A percentile compares a stretch with the other conserved stretches of the same genome.
Conservation (phyloP, 1,140 invertebrate genomes). For the Heliconius congener region DNA sequence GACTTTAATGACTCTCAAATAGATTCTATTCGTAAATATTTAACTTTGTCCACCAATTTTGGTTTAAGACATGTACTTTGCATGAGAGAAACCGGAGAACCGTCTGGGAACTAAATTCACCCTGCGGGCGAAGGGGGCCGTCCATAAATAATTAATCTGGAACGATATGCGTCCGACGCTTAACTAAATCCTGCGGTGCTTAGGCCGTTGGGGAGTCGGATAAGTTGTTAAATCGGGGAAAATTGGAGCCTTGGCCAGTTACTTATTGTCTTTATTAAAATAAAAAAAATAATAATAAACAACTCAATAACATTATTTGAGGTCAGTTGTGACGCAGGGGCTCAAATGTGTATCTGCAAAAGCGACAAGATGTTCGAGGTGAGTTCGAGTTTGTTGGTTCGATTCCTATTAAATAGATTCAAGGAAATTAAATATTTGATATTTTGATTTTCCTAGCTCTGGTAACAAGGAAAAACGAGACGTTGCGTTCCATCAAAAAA, state of each 20-base stretch:
- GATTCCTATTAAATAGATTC: too few species aligned
- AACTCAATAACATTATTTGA: neutral
- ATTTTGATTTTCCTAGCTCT: too few species aligned
- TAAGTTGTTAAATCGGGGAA: constrained; percentile 19
- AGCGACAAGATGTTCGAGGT: too few species aligned
- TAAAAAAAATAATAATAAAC: neutral
- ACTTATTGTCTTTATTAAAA: neutral
- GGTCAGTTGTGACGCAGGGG: too few species aligned
- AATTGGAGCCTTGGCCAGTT: neutral
- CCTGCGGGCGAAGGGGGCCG: constrained; percentile 58
- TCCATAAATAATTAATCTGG: constrained; percentile 79
- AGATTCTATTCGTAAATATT: constrained; percentile 74
- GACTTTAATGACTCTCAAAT: constrained; percentile 66
- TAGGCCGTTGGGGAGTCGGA: constrained; percentile 48
- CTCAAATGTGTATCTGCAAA: too few species aligned
- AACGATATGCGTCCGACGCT: constrained; percentile 68
- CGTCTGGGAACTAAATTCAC: constrained; percentile 73
- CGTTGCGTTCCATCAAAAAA: too few species aligned
- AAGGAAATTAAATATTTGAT: too few species aligned
- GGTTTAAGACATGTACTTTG: constrained; percentile 76
- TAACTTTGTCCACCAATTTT: constrained; percentile 66
- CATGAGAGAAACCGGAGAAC: constrained; percentile 71
- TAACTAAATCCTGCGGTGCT: constrained; percentile 70
- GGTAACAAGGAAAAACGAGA: too few species aligned
- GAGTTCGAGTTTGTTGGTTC: too few species aligned